Evolutionary conservation across 2,888 invertebrate species (phyloP).

Genomic region (Sericinus montela): DNA sequence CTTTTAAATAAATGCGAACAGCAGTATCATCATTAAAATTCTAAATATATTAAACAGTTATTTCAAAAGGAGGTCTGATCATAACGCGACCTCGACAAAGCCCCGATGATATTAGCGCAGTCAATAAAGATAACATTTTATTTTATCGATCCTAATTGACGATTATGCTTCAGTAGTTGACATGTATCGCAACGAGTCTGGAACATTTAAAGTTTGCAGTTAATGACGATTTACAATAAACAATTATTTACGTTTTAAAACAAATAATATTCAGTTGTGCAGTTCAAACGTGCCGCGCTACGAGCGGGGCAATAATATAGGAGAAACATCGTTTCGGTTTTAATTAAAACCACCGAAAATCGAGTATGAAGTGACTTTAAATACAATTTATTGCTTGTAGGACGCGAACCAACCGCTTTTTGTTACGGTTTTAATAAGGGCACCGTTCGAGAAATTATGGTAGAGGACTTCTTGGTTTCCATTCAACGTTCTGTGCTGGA

Average conservation of each 20-base stretch:
- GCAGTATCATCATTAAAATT: not conserved
- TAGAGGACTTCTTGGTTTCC: not conserved
- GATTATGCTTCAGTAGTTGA: slow-evolving; percentile 3
- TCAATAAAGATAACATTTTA: slow-evolving; percentile 13
- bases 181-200: not conserved
- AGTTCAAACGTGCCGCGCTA: slow-evolving; percentile 7
- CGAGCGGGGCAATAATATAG: slow-evolving; percentile 1
- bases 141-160: slow-evolving; percentile 7
- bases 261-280: not conserved
- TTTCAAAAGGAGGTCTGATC: not conserved
- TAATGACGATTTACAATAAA: slow-evolving; percentile 8
- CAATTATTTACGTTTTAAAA: slow-evolving; percentile 2
- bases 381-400: slow-evolving; percentile 9
- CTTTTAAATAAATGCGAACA: not conserved
- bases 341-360: slow-evolving; percentile 2
- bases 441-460: not conserved
- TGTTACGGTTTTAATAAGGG: not conserved
- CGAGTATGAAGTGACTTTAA: not conserved
- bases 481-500: not conserved
- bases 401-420: slow-evolving; percentile 1
- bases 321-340: slow-evolving; percentile 3
- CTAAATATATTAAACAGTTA: not conserved
- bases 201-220: slow-evolving; percentile 2
- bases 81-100: not conserved
- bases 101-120: not conserved